Conservation (phyloP, 1,140 invertebrate species). For the Atta texana region DNA sequence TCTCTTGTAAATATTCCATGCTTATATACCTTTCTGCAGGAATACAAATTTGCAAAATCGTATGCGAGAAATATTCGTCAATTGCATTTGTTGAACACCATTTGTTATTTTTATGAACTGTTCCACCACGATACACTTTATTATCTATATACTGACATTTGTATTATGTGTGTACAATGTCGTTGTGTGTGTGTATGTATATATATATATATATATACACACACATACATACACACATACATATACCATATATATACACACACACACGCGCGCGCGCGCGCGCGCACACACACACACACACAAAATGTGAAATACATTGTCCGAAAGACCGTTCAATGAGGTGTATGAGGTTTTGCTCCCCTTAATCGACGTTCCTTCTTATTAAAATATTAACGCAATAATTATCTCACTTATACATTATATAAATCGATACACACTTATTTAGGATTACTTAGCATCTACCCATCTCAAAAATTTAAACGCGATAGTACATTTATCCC, state of each 20-base stretch:
- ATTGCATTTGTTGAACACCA: slow-evolving; percentile 72
- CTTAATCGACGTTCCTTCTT: slow-evolving; percentile 77
- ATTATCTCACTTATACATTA: slow-evolving; percentile 78
- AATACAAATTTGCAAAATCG: slow-evolving; percentile 51
- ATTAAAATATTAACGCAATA: slow-evolving; percentile 83
- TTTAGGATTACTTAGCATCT: slow-evolving; percentile 74
- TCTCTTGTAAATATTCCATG: slow-evolving; percentile 13
- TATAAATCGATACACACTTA: slow-evolving; percentile 77
- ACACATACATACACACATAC: no score
- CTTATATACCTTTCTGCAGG: not conserved
- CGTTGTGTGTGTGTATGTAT: slow-evolving; percentile 12
- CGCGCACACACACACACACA: no score
- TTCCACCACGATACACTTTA: slow-evolving; percentile 66
- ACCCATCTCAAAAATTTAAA: slow-evolving; percentile 72
- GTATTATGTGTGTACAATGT: slow-evolving; percentile 64
- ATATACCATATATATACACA: no score
- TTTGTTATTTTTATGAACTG: slow-evolving; percentile 65
- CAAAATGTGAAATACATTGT: slow-evolving; percentile 73
- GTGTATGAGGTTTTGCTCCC: slow-evolving; percentile 77
- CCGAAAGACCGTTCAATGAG: slow-evolving; percentile 83
- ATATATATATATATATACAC: slow-evolving; percentile 36
- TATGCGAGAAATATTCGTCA: slow-evolving; percentile 64
- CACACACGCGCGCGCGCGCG: no score
- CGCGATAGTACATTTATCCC: slow-evolving; percentile 82
- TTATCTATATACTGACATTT: slow-evolving; percentile 69